phyloP scores from a whole-genome alignment of 2,113 vertebrate species.

The Crotophaga sulcirostris region DNA sequence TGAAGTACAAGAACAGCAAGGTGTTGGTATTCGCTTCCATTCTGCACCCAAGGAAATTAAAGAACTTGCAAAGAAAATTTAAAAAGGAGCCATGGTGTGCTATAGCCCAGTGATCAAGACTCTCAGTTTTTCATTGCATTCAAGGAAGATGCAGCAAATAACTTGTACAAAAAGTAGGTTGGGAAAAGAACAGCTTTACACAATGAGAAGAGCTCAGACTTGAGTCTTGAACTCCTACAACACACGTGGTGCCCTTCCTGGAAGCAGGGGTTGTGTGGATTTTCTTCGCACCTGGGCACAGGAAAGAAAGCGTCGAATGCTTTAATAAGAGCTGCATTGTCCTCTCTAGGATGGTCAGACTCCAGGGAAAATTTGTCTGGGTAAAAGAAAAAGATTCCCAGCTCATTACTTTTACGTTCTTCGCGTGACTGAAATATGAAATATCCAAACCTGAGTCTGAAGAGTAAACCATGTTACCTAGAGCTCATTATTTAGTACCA shows the following conservation, averaged over 20 bases:
- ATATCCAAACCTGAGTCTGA: no score
- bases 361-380: not conserved
- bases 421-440: no score
- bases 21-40: not conserved
- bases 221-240: not conserved
- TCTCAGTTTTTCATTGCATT: not conserved
- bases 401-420: not conserved
- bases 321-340: not conserved
- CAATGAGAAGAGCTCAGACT: not conserved
- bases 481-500: not conserved
- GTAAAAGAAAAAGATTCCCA: not conserved
- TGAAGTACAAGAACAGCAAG: not conserved
- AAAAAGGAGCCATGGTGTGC: not conserved
- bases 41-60: not conserved
- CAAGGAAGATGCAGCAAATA: not conserved
- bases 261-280: accelerated
- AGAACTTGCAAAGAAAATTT: not conserved
- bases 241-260: not conserved
- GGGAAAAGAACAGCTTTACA: not conserved
- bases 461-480: no score
- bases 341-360: not conserved
- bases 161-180: no score
- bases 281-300: not conserved
- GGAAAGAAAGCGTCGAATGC: not conserved
- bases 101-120: accelerated